A percentile compares a stretch with the other conserved stretches of the same genome.
Evolutionary conservation across 2,888 invertebrate species (phyloP).

Genomic region (Neocrepidodera transversa): DNA sequence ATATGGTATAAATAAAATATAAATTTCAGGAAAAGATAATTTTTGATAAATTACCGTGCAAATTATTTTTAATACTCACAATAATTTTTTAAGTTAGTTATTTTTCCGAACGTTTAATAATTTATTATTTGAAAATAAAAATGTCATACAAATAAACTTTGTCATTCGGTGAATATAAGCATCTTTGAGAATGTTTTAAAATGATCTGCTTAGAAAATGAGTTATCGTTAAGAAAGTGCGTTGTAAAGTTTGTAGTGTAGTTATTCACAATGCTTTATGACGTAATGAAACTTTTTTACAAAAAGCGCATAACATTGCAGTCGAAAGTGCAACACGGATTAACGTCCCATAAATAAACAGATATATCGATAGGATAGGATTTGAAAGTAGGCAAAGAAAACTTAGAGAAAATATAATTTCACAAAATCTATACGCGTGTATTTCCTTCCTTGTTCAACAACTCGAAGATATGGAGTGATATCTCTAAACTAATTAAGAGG

Average conservation of each 20-base stretch:
- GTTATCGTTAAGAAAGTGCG: not conserved
- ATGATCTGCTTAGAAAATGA: too few relatives aligned
- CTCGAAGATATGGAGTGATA: slow-evolving; percentile 42
- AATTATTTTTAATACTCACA: too few relatives aligned
- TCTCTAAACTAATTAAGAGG: slow-evolving; percentile 52
- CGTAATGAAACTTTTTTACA: slow-evolving; percentile 24
- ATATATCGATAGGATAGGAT: slow-evolving; percentile 39
- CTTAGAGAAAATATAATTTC: slow-evolving; percentile 48
- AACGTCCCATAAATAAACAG: slow-evolving; percentile 33
- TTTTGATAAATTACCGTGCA: too few relatives aligned
- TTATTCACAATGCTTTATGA: slow-evolving; percentile 25
- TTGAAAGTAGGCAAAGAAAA: slow-evolving; percentile 52
- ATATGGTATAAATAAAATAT: too few relatives aligned
- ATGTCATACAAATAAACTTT: too few relatives aligned
- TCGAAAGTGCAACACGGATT: slow-evolving; percentile 37
- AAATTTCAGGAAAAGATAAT: too few relatives aligned
- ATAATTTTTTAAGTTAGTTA: too few relatives aligned
- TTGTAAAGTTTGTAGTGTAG: slow-evolving; percentile 6
- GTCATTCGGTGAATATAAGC: too few relatives aligned
- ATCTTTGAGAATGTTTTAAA: too few relatives aligned
- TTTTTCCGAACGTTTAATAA: too few relatives aligned
- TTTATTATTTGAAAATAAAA: too few relatives aligned
- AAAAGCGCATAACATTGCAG: slow-evolving; percentile 27
- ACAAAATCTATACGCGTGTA: slow-evolving; percentile 36
- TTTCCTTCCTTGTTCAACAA: slow-evolving; percentile 39